Evolutionary conservation across 2,888 invertebrate species (phyloP).

Genomic region (Ectropis crepuscularia): DNA sequence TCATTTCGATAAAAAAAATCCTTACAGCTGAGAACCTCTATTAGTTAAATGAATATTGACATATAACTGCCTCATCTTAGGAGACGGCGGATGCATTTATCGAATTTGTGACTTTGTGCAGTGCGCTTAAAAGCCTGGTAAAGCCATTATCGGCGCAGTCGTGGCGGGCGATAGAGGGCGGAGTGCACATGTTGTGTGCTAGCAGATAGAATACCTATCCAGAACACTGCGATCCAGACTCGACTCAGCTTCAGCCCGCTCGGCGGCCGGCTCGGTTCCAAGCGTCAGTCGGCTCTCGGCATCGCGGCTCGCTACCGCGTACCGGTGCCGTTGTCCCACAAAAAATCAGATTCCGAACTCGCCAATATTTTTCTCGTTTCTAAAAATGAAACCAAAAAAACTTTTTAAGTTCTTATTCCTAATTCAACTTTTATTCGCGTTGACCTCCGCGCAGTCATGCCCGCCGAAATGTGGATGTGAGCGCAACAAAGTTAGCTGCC

Average conservation of each 20-base stretch:
- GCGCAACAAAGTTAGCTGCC: slow-evolving; percentile 63
- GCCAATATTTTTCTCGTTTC: slow-evolving; percentile 5
- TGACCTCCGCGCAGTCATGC: slow-evolving; percentile 53
- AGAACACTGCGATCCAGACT: not conserved
- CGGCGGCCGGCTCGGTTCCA: not conserved
- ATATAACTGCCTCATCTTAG: no score
- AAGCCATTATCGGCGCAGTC: slow-evolving; percentile 14
- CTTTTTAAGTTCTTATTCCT: slow-evolving; percentile 58
- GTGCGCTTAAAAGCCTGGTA: slow-evolving; percentile 5
- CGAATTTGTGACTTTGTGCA: not conserved
- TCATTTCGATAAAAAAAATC: no score
- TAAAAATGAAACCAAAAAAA: slow-evolving; percentile 51
- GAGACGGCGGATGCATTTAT: not conserved
- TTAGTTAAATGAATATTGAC: no score
- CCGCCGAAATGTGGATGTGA: slow-evolving; percentile 68
- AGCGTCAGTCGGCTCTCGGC: slow-evolving; percentile 12
- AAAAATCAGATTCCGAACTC: not conserved
- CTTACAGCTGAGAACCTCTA: no score
- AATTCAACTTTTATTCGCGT: slow-evolving; percentile 49
- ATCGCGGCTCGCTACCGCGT: slow-evolving; percentile 28
- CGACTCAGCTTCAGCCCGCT: not conserved
- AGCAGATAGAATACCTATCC: not conserved
- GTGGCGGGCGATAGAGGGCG: slow-evolving; percentile 6
- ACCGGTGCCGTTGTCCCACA: slow-evolving; percentile 21
- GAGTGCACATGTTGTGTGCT: not conserved